phyloP scores from a whole-genome alignment of 2,113 vertebrate species.

The Pteruthius melanotis region DNA sequence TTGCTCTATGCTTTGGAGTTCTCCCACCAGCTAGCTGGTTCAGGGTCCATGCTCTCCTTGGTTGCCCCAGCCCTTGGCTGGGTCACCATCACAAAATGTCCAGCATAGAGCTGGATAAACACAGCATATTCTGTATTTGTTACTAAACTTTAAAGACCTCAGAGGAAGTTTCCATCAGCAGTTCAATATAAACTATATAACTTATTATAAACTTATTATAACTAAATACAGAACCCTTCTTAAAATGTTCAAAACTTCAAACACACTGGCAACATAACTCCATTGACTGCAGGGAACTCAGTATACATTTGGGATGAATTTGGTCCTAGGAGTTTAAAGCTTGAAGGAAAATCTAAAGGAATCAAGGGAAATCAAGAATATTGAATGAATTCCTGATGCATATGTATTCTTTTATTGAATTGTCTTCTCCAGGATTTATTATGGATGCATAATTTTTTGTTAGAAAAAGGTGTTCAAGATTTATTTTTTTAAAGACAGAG shows the following conservation, averaged over 20 bases:
- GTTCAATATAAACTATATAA: not conserved
- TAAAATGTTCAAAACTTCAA: slow-evolving; percentile 15
- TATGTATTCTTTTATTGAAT: slow-evolving; percentile 44
- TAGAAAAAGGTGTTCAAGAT: slow-evolving; percentile 1
- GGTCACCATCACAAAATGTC: not conserved
- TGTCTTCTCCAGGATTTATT: slow-evolving; percentile 35
- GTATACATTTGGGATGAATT: not conserved
- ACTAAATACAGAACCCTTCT: not conserved
- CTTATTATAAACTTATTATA: not conserved
- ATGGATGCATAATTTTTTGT: slow-evolving; percentile 7
- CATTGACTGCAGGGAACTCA: not conserved
- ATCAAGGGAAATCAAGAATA: slow-evolving; percentile 65
- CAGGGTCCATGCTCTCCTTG: too few relatives aligned
- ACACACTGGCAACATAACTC: not conserved
- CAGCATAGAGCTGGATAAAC: not conserved
- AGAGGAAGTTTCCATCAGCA: not conserved
- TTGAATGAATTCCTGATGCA: slow-evolving; percentile 36
- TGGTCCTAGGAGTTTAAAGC: slow-evolving; percentile 24
- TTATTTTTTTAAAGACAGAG: not conserved
- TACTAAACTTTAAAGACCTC: not conserved
- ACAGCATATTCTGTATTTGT: not conserved
- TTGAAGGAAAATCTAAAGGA: slow-evolving; percentile 33
- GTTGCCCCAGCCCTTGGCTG: too few relatives aligned
- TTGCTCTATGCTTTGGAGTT: too few relatives aligned
- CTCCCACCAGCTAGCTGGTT: too few relatives aligned